A percentile compares a stretch with the other conserved stretches of the same genome.
Evolutionary conservation across 2,797 vertebrate species (phyloP).

Genomic region (Decapterus maruadsi): DNA sequence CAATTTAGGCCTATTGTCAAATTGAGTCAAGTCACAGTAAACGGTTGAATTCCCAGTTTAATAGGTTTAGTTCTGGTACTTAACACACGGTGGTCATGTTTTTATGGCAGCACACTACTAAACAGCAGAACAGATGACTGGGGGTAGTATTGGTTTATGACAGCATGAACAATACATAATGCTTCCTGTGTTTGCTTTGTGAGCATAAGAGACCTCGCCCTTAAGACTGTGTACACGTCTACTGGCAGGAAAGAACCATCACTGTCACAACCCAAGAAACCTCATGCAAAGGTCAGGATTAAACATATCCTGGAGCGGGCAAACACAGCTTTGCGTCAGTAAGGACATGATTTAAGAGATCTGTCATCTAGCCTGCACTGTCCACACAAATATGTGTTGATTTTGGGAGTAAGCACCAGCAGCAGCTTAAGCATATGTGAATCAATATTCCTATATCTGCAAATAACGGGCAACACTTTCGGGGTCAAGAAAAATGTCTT

Average conservation of each 20-base stretch:
- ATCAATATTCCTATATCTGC: conserved; percentile 44
- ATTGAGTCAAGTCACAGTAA: neutral
- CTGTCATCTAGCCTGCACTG: conserved; percentile 60
- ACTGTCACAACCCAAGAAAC: conserved; percentile 66
- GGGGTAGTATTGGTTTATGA: conserved; percentile 62
- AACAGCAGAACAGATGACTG: conserved; percentile 62
- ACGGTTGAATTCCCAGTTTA: neutral
- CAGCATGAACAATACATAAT: conserved; percentile 55
- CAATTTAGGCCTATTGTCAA: neutral
- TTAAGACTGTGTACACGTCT: conserved; percentile 79
- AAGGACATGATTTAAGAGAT: conserved; percentile 62
- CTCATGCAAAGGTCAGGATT: conserved; percentile 82
- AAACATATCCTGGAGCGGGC: conserved; percentile 84
- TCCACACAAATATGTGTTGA: conserved; percentile 61
- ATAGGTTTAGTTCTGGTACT: neutral
- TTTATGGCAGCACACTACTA: conserved; percentile 34
- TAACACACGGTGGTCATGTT: conserved; percentile 29
- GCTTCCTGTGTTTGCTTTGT: conserved; percentile 73
- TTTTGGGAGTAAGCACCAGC: conserved; percentile 57
- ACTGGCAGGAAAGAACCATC: conserved; percentile 66
- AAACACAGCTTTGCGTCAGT: conserved; percentile 73
- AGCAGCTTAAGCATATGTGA: conserved; percentile 43
- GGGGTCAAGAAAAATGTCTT: conserved; percentile 23
- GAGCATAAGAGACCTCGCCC: conserved; percentile 75
- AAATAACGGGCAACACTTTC: conserved; percentile 24